phyloP scores from a whole-genome alignment of 2,113 vertebrate genomes.

The Cercocebus atys region DNA sequence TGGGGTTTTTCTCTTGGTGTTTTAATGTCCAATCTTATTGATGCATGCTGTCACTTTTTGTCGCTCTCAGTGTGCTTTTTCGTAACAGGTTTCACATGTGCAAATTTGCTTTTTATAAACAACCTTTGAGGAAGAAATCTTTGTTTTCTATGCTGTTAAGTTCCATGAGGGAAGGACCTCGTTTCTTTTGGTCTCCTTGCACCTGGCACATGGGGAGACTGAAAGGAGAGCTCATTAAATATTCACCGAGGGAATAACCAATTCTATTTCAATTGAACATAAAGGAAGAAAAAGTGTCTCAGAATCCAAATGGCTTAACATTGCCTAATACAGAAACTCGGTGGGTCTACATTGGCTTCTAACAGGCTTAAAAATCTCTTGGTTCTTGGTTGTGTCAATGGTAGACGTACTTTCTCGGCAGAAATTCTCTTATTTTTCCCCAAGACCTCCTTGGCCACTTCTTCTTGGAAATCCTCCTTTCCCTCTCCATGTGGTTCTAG shows the following conservation, averaged over 20 bases:
- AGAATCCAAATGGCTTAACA: not conserved
- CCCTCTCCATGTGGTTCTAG: not conserved
- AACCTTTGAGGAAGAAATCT: not conserved
- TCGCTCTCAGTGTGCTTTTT: not conserved
- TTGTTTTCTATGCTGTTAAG: not conserved
- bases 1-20: not conserved
- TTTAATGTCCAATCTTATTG: accelerated
- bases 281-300: not conserved
- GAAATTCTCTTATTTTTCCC: not conserved
- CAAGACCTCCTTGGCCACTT: not conserved
- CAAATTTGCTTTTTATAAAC: not conserved
- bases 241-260: not conserved
- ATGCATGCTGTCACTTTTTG: not conserved
- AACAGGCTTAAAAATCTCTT: not conserved
- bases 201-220: not conserved
- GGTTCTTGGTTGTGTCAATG: not conserved
- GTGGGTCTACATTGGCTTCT: not conserved
- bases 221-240: too few relatives aligned
- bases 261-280: not conserved
- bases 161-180: not conserved
- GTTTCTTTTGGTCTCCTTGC: not conserved
- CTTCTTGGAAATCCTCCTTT: not conserved
- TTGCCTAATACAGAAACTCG: not conserved
- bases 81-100: not conserved
- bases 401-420: not conserved